Base-by-base conservation (phyloP, 92 coral and sea anemone genomes). In the Epizoanthus fatuus region DNA sequence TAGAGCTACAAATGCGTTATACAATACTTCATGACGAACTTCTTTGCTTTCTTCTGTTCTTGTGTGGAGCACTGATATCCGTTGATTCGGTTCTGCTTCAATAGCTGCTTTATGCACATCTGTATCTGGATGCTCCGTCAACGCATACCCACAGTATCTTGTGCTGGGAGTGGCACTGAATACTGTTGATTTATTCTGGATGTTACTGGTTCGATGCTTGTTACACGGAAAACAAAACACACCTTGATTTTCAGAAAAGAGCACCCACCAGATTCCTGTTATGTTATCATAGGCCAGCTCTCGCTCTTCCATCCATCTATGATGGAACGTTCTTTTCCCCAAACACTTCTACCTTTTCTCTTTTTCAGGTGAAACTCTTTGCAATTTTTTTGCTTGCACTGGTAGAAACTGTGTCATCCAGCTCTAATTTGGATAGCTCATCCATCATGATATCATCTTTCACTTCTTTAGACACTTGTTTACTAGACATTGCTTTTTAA, bases 1-100 rank as follows among this genome's bases (percentile, higher is more conserved):
- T 85, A 86, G 79, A 51, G 85, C 85, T 20, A 85, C 85, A 56
- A 78, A 86, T 2, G 90, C 85, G 64, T 78, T 86, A 85, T 5
- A 86, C 4, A 86, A 5, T 22, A 86, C 90, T 44, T 68, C 72
- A 16, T 69, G 40, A 38, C 80, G 72, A 86, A 60, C 77, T 1
- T 75, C 80, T 14, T 78, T 52, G 8, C 32, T 79, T 29, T 86
- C 74, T 79, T 69, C 86, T 7, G 72, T 68, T 45, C 14, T 68
- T 37, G 0, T 3, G 38, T 86, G 90, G 69, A 79, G 79, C 55
- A 49, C n/a, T 4, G 85, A 78, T 51, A 86, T 79, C 65, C 85
- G 60, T 59, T 86, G 85, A 14, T 86, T 86, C 79, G 78, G 40
- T 32, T 86, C 89, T 5, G 84, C 79, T 20, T 32, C 65, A 14